Conservation (phyloP, 2,888 invertebrate species). For the Bellardia bayeri region DNA sequence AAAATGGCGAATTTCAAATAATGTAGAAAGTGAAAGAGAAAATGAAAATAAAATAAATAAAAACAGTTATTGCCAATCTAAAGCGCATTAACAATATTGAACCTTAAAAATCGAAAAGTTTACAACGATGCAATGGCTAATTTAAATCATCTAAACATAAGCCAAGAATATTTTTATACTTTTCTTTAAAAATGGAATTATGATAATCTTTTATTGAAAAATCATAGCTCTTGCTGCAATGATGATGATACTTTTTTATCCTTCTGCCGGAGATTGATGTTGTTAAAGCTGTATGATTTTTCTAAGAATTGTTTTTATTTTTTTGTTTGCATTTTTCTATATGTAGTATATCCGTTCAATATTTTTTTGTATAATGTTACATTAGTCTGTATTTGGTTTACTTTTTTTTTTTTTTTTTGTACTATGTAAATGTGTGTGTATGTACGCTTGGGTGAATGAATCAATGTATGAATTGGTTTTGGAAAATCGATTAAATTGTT, state of each 20-base stretch:
- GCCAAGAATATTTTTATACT: too few relatives aligned
- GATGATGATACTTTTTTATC: background rate
- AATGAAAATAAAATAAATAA: too few relatives aligned
- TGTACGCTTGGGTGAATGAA: slow-evolving; percentile 67
- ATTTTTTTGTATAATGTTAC: slow-evolving; percentile 45
- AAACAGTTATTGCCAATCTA: too few relatives aligned
- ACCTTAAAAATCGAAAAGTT: too few relatives aligned
- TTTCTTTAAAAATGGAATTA: background rate
- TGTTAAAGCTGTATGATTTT: background rate
- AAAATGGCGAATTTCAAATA: too few relatives aligned
- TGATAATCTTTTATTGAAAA: background rate
- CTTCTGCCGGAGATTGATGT: background rate
- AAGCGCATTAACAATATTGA: too few relatives aligned
- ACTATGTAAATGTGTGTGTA: slow-evolving; percentile 64
- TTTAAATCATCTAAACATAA: too few relatives aligned
- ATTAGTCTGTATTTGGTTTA: slow-evolving; percentile 57
- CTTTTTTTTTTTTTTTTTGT: slow-evolving; percentile 16
- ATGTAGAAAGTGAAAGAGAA: too few relatives aligned
- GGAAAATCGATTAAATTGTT: slow-evolving; percentile 83
- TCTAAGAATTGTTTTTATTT: background rate
- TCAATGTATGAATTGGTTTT: slow-evolving; percentile 77
- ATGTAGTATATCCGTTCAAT: slow-evolving; percentile 28
- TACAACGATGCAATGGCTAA: too few relatives aligned
- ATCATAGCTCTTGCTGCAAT: background rate
- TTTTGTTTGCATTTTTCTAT: background rate